phyloP scores from a whole-genome alignment of 2,888 invertebrate species.

The Amphipoea oculea region DNA sequence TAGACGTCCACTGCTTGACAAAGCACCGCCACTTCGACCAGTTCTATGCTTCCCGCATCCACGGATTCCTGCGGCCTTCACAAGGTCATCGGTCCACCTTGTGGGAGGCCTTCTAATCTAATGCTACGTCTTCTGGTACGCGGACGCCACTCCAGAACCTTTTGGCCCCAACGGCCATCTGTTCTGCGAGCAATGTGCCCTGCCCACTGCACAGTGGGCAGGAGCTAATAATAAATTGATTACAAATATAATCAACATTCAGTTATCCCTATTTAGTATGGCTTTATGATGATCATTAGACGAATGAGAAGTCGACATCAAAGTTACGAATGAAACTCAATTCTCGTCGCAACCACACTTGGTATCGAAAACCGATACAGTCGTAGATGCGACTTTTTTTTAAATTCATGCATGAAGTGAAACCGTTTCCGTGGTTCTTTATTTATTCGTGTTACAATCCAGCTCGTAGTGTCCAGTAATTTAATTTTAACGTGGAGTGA shows the following conservation, averaged over 20 bases:
- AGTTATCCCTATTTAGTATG: neutral
- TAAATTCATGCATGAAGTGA: constrained; percentile 26
- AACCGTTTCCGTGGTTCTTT: neutral
- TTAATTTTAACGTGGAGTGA: neutral
- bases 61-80: too few species aligned
- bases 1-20: too few species aligned
- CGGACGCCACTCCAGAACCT: too few species aligned
- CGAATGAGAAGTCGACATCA: constrained; percentile 8
- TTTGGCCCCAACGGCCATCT: too few species aligned
- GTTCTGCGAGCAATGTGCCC: too few species aligned
- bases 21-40: too few species aligned
- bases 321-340: constrained; percentile 33
- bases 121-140: too few species aligned
- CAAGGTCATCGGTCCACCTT: too few species aligned
- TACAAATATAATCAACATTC: neutral
- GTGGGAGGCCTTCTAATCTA: too few species aligned
- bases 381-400: constrained; percentile 5
- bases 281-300: neutral
- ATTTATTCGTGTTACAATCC: neutral
- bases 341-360: constrained; percentile 7
- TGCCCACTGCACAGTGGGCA: too few species aligned
- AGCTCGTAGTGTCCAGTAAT: neutral
- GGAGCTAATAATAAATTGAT: too few species aligned
- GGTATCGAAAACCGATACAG: constrained; percentile 47
- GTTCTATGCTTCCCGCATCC: too few species aligned